A percentile compares a stretch with the other conserved stretches of the same genome.
These are phyloP conservation scores for Philopotamus ludificatus DNA, from an alignment of 1,140 invertebrate species.

Conservation along the genomic window DNA sequence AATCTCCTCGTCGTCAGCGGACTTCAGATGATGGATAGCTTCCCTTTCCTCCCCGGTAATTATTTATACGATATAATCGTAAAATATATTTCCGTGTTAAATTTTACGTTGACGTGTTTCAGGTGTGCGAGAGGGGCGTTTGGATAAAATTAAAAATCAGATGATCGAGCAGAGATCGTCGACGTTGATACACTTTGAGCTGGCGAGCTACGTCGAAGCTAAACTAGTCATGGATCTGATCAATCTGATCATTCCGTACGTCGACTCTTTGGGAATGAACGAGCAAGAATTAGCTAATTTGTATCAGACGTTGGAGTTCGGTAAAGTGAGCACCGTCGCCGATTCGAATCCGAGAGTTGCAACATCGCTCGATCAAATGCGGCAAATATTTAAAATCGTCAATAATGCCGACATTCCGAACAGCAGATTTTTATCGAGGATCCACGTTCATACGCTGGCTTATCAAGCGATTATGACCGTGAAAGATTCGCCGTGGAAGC, in stretches of 20 bases:
- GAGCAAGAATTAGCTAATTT: constrained; percentile 85
- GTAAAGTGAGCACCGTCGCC: constrained; percentile 72
- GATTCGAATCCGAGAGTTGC: constrained; percentile 81
- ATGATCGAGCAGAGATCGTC: constrained; percentile 60
- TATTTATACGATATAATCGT: constrained; percentile 13
- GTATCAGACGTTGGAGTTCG: constrained; percentile 66
- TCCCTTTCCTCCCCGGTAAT: constrained; percentile 67
- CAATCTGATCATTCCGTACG: constrained; percentile 69
- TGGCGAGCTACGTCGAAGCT: constrained; percentile 81
- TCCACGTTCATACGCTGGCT: constrained; percentile 85
- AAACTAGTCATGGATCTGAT: constrained; percentile 67
- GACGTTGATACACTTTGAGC: constrained; percentile 81
- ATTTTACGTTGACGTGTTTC: constrained; percentile 17
- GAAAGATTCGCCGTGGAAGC: constrained; percentile 69
- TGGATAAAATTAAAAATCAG: constrained; percentile 68
- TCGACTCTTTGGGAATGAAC: constrained; percentile 89
- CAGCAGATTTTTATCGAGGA: constrained; percentile 65
- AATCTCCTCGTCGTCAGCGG: constrained; percentile 80
- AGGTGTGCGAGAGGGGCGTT: constrained; percentile 64
- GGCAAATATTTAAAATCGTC: constrained; percentile 67
- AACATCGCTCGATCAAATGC: constrained; percentile 80
- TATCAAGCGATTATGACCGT: constrained; percentile 81
- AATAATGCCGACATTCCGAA: constrained; percentile 52
- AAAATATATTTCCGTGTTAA: constrained; percentile 5
- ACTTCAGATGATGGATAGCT: constrained; percentile 90